phyloP scores from a whole-genome alignment of 2,113 vertebrate genomes.

The Psilopogon haemacephalus region DNA sequence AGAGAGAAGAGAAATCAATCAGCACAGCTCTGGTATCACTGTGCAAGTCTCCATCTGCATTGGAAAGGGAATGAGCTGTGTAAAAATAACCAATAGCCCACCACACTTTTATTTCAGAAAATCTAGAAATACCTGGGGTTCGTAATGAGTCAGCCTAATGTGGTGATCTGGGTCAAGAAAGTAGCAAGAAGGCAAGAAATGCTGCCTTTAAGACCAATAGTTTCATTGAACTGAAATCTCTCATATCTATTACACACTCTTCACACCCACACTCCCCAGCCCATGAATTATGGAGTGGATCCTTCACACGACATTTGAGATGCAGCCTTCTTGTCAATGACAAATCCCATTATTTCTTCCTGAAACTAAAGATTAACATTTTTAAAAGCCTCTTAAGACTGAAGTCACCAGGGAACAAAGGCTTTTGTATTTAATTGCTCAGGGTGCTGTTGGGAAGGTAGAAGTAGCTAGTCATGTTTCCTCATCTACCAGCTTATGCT shows the following conservation, averaged over 20 bases:
- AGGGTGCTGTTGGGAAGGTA: not conserved
- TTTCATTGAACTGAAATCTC: not conserved
- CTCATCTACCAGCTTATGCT: not conserved
- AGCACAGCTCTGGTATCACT: not conserved
- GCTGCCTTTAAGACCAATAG: not conserved
- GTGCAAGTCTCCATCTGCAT: not conserved
- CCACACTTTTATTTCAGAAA: not conserved
- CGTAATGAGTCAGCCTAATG: not conserved
- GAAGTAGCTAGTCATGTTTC: not conserved
- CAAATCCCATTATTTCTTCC: slow-evolving; percentile 33
- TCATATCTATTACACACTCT: not conserved
- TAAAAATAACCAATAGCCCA: not conserved
- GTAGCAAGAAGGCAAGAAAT: not conserved
- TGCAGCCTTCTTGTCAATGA: slow-evolving; percentile 25
- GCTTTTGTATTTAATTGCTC: slow-evolving; percentile 28
- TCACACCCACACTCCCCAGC: slow-evolving; percentile 20
- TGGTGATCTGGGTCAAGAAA: not conserved
- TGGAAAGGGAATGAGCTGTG: not conserved
- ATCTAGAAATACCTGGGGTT: not conserved
- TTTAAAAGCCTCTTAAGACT: slow-evolving; percentile 50
- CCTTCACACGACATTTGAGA: slow-evolving; percentile 25
- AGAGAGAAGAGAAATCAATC: not conserved
- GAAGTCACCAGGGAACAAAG: slow-evolving; percentile 39
- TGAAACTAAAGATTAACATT: slow-evolving; percentile 45
- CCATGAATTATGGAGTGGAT: slow-evolving; percentile 59